Percentiles rank a stretch among this genome's conserved stretches.
Evolutionary conservation across 23 tunicate genomes (phyloP).

Genomic region (Phallusia fumigata): DNA sequence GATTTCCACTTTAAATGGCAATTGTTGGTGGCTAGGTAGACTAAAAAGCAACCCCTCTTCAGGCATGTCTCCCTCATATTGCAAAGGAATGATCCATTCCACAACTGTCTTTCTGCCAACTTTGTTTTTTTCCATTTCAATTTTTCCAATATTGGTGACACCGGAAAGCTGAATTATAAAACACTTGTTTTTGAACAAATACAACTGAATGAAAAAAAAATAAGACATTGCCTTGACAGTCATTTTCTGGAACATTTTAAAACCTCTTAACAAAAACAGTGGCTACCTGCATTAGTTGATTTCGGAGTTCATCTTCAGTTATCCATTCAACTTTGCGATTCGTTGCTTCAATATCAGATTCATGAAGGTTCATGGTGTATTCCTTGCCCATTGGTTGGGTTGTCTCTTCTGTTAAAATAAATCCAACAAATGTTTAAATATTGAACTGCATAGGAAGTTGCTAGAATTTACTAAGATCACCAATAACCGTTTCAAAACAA

Average conservation of each 20-base stretch:
- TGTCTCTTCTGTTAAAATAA: too few species aligned
- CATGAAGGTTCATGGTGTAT: slow-evolving; percentile 35
- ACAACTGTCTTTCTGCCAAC: slow-evolving; percentile 69
- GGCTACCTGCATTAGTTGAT: slow-evolving; percentile 58
- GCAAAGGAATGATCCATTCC: slow-evolving; percentile 68
- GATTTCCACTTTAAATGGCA: slow-evolving; percentile 50
- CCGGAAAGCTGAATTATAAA: slow-evolving; percentile 44
- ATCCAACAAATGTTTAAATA: too few species aligned
- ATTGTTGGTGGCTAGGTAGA: slow-evolving; percentile 70
- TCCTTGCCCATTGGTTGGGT: neutral
- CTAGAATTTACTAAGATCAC: too few species aligned
- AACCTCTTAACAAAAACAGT: too few species aligned
- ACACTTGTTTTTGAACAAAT: neutral
- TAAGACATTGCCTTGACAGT: too few species aligned
- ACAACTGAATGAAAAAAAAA: neutral
- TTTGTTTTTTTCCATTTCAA: slow-evolving; percentile 30
- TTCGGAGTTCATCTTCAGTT: slow-evolving; percentile 70
- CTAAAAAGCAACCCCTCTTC: slow-evolving; percentile 66
- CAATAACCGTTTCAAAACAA: too few species aligned
- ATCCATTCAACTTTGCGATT: slow-evolving; percentile 79
- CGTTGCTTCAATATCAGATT: slow-evolving; percentile 74
- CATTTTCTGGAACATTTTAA: too few species aligned
- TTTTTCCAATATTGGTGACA: slow-evolving; percentile 25
- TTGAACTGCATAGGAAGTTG: too few species aligned
- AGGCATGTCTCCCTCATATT: slow-evolving; percentile 55